Evolutionary conservation across 2,888 invertebrate species (phyloP).

Genomic region (Germaria angustata): DNA sequence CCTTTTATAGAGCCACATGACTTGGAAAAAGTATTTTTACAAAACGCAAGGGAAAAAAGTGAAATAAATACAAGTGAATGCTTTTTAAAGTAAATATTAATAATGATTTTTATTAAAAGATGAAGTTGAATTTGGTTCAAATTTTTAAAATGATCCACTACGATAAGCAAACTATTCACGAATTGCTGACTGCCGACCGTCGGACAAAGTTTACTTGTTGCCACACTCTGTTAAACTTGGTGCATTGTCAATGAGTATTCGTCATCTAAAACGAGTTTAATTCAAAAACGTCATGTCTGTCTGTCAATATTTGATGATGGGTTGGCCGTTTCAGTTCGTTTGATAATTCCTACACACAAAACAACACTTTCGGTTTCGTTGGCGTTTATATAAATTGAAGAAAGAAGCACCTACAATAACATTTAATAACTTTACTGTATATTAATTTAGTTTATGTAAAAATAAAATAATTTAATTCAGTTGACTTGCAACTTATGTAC

Average conservation of each 20-base stretch:
- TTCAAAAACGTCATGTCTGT: constrained; percentile 8
- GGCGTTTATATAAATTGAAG: not conserved
- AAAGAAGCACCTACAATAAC: constrained; percentile 32
- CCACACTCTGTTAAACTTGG: no score
- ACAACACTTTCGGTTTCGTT: constrained; percentile 49
- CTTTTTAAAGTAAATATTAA: not conserved
- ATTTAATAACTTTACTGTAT: not conserved
- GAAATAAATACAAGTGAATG: not conserved
- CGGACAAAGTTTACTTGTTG: no score
- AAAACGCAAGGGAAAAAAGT: not conserved
- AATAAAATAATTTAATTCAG: no score
- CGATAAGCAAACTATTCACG: no score
- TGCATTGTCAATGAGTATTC: not conserved
- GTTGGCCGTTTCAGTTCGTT: constrained; percentile 17
- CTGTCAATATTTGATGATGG: constrained; percentile 23
- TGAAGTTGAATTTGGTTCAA: no score
- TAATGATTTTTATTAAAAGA: not conserved
- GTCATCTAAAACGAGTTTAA: constrained; percentile 26
- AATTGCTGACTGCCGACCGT: no score
- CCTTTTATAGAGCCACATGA: constrained; percentile 36
- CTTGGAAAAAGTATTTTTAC: not conserved
- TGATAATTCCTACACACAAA: constrained; percentile 54
- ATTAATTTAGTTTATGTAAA: not conserved
- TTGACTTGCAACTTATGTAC: not conserved
- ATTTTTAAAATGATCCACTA: no score